These are phyloP conservation scores for Rhopalosiphum nymphaeae DNA, from an alignment of 2,888 invertebrate species.

Conservation along the genomic window DNA sequence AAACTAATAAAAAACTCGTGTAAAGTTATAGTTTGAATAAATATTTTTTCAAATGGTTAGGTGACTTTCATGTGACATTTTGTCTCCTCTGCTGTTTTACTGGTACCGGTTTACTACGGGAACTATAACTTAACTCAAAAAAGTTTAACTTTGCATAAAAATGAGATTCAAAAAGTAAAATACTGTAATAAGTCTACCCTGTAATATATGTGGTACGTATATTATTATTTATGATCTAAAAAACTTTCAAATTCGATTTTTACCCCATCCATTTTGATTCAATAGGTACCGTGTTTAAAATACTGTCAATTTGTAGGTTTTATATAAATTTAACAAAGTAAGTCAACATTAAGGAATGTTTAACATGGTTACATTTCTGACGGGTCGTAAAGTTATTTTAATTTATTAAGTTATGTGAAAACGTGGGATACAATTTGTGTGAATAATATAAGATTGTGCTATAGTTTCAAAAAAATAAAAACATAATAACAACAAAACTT, in stretches of 20 bases:
- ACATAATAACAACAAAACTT: background rate
- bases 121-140: background rate
- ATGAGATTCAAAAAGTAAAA: background rate
- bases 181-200: background rate
- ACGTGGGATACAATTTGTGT: background rate
- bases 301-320: background rate
- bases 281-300: background rate
- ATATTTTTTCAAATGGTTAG: background rate
- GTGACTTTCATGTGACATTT: background rate
- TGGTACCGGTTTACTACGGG: background rate
- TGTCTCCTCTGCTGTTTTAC: background rate
- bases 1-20: background rate
- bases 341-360: background rate
- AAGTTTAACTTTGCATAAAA: background rate
- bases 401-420: background rate
- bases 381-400: background rate
- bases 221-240: background rate
- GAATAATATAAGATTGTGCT: background rate
- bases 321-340: background rate
- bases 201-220: too few relatives aligned
- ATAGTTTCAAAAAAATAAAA: background rate
- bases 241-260: slow-evolving; percentile 10
- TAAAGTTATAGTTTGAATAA: slow-evolving; percentile 3
- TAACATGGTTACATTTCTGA: background rate
- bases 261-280: background rate